Conservation (phyloP, 2,888 invertebrate species). For the Papilio protenor region DNA sequence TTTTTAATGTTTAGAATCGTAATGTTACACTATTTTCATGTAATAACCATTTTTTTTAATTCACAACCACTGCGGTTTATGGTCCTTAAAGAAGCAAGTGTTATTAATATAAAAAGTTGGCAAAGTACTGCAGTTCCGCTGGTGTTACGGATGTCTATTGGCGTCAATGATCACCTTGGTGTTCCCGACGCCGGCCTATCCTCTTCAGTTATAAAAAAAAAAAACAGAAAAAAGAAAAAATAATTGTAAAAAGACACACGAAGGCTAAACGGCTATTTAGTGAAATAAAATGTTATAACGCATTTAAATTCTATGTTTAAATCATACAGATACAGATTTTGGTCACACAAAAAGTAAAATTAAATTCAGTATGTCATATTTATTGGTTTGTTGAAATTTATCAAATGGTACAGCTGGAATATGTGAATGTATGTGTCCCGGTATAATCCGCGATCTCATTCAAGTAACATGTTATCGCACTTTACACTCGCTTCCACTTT, state of each 20-base stretch:
- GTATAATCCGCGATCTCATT: slow-evolving; percentile 27
- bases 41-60: no score
- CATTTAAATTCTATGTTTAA: no score
- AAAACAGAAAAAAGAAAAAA: background rate
- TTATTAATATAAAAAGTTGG: no score
- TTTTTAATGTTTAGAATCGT: no score
- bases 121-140: no score
- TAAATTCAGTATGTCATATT: background rate
- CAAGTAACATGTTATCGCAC: slow-evolving; percentile 40
- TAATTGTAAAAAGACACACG: background rate
- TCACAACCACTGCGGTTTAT: no score
- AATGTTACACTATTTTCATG: no score
- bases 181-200: no score
- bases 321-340: background rate
- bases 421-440: background rate
- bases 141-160: no score
- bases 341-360: background rate
- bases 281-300: background rate
- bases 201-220: no score
- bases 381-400: slow-evolving; percentile 8
- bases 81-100: no score
- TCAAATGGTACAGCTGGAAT: background rate
- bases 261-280: background rate
- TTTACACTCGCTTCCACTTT: slow-evolving; percentile 41
- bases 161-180: no score